Conservation (phyloP, 2,113 vertebrate genomes). For the Glareola pratincola region DNA sequence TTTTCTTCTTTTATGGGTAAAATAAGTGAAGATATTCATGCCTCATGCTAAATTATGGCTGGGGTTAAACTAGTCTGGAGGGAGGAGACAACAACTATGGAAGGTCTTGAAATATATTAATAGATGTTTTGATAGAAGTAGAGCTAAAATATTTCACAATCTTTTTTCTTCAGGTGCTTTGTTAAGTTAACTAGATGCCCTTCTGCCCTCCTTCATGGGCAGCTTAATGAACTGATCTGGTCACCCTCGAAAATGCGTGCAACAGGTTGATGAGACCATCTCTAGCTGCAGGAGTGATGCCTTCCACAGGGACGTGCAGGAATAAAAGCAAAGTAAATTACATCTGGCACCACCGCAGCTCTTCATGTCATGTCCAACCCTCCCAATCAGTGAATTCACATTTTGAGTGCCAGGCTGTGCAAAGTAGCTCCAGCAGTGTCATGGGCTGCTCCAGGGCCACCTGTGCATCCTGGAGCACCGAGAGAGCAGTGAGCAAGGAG, state of each 20-base stretch:
- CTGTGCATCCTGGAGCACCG: background rate
- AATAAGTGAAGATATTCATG: constrained; percentile 72
- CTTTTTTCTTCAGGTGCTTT: background rate
- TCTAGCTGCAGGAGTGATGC: background rate
- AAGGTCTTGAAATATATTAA: constrained; percentile 22
- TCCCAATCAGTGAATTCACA: background rate
- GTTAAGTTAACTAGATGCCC: background rate
- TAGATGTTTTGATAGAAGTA: background rate
- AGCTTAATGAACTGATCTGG: background rate
- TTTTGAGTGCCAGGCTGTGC: background rate
- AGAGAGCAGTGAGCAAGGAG: background rate
- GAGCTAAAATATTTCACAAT: background rate
- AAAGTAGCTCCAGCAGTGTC: background rate
- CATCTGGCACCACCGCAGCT: background rate
- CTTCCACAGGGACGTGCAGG: background rate
- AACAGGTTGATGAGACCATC: background rate
- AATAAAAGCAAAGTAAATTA: background rate
- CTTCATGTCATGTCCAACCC: background rate
- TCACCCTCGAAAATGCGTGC: background rate
- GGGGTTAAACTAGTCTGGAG: constrained; percentile 45
- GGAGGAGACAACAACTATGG: background rate
- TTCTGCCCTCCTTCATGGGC: background rate
- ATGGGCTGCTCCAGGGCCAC: background rate
- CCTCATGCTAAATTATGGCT: constrained; percentile 62
- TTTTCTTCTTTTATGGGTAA: constrained; percentile 74